Evolutionary conservation across 2,797 vertebrate species (phyloP), one percentile per base, ranked within the genome.

Genomic region (Lutjanus campechanus): DNA sequence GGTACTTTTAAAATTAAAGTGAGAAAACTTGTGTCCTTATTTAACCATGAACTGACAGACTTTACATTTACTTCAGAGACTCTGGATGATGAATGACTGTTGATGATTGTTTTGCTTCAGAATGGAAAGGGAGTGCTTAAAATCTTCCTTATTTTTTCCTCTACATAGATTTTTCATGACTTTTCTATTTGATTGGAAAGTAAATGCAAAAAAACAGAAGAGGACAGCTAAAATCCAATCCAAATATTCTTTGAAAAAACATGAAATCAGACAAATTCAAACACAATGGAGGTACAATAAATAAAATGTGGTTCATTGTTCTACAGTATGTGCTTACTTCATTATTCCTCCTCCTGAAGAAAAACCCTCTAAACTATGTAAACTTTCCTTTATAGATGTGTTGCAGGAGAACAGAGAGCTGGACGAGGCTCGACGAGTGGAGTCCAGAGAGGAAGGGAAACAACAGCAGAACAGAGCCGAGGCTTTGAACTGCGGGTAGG

Each of bases 401-500:
- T 44, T 36, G 0, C 11, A 51, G 49, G 44, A 11, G 11, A 56
- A 54, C 20, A 9, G 41, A 19, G 53, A 66, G 25, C 55, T 1
- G 29, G n/a, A 41, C 3, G 7, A 62, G 22, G 62, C 67, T 36
- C 11, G 11, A 25, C 10, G 19, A 60, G 64, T 29, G 3, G 25
- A 62, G 61, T 22, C 50, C 62, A 20, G 64, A 54, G n/a, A 49
- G 60, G 61, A 54, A 13, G 20, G 50, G 41, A 41, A 53, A 59
- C 47, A 16, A 43, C 67, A 43, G 74, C 60, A 58, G 50, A 73
- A 22, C 29, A 20, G 63, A 13, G 62, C 47, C 12, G 16, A 69
- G 76, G 17, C 79, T 73, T 64, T 73, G 69, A 43, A 41, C 59
- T 11, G 40, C 11, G 44, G 51, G 56, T 3, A 22, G 70, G 29